Percentiles rank a stretch among this genome's conserved stretches.
phyloP scores from a whole-genome alignment of 2,113 vertebrate genomes.

The Strigops habroptila region DNA sequence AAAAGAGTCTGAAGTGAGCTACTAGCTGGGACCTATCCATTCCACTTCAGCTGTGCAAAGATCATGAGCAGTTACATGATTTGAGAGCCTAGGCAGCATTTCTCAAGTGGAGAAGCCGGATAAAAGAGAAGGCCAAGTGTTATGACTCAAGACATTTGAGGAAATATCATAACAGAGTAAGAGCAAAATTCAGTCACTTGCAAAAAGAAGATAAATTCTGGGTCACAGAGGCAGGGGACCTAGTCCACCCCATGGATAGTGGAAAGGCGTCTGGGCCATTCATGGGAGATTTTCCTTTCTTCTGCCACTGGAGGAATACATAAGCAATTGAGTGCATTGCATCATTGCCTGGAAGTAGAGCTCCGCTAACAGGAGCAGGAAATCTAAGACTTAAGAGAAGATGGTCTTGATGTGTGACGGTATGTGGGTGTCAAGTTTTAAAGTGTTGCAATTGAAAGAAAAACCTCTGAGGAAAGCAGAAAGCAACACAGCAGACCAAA shows the following conservation, averaged over 20 bases:
- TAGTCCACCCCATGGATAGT: not conserved
- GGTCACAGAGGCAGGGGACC: not conserved
- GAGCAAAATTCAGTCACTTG: not conserved
- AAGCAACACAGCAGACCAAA: not conserved
- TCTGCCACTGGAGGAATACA: not conserved
- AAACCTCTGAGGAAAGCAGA: not conserved
- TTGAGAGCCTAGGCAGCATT: not conserved
- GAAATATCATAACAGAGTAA: not conserved
- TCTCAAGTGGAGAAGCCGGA: not conserved
- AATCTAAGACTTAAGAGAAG: not conserved
- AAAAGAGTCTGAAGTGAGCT: not conserved
- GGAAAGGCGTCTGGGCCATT: not conserved
- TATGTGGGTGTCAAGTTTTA: not conserved
- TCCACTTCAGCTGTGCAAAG: not conserved
- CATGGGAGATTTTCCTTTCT: not conserved
- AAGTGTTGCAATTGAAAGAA: not conserved
- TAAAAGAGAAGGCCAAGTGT: not conserved
- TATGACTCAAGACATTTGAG: not conserved
- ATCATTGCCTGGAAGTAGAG: not conserved
- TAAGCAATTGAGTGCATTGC: not conserved
- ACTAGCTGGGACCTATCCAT: not conserved
- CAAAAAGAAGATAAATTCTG: not conserved
- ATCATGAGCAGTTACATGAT: not conserved
- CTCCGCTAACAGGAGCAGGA: not conserved
- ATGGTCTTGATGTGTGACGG: not conserved